These are phyloP conservation scores for Xenopus laevis DNA, from an alignment of 2,113 vertebrate species.

Conservation along the genomic window DNA sequence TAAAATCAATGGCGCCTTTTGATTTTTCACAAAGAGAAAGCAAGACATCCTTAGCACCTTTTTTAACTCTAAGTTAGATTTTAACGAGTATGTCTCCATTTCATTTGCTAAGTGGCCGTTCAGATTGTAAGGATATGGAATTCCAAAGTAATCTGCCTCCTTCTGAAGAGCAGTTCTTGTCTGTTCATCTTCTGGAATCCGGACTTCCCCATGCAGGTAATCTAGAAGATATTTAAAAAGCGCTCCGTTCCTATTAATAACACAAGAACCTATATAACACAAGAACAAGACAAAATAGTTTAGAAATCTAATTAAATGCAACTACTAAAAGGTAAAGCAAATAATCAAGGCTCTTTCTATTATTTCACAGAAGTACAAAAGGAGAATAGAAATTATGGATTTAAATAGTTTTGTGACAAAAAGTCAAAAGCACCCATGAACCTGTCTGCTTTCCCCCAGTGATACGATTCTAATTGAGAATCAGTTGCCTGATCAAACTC, in stretches of 20 bases:
- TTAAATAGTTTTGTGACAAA: too few species aligned
- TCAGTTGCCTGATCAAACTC: too few species aligned
- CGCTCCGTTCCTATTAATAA: conserved; percentile 65
- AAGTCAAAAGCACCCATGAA: too few species aligned
- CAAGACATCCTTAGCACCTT: conserved; percentile 52
- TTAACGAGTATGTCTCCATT: conserved; percentile 68
- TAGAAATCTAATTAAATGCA: too few species aligned
- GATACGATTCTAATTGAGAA: too few species aligned
- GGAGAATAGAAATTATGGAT: too few species aligned
- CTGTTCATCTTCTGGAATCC: conserved; percentile 60
- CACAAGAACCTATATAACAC: conserved; percentile 57
- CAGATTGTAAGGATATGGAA: conserved; percentile 66
- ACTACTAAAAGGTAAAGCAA: too few species aligned
- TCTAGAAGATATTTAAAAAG: conserved; percentile 71
- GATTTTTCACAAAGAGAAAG: not conserved
- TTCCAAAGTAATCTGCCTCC: conserved; percentile 73
- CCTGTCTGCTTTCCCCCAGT: too few species aligned
- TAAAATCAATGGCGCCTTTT: not conserved
- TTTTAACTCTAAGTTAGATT: conserved; percentile 67
- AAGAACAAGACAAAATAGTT: too few species aligned
- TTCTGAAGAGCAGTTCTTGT: conserved; percentile 59
- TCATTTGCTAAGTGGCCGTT: conserved; percentile 70
- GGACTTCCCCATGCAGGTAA: conserved; percentile 70
- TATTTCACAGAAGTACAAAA: too few species aligned
- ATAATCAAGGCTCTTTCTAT: too few species aligned